phyloP scores from a whole-genome alignment of 2,797 vertebrate genomes.

The Strix occidentalis region DNA sequence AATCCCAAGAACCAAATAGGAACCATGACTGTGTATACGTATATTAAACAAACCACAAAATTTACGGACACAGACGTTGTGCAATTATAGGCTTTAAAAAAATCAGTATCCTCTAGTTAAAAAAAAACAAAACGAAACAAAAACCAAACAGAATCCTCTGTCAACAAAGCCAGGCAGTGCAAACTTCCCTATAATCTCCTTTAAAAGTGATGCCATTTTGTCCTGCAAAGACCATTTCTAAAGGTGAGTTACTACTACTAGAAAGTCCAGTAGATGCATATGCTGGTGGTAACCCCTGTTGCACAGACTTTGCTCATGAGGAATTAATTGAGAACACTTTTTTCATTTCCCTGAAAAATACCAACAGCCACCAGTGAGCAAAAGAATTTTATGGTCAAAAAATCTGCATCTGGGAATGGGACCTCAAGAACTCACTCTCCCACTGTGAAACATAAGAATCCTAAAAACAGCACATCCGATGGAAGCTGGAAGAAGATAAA shows the following conservation, averaged over 20 bases:
- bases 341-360: not conserved
- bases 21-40: not conserved
- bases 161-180: not conserved
- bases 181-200: not conserved
- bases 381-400: not conserved
- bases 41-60: not conserved
- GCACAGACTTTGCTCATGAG: not conserved
- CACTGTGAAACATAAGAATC: not conserved
- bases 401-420: not conserved
- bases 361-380: not conserved
- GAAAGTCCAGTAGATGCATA: not conserved
- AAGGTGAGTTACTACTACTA: not conserved
- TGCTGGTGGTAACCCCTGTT: not conserved
- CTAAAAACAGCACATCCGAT: not conserved
- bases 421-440: not conserved
- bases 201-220: not conserved
- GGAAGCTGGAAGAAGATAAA: not conserved
- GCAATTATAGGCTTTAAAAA: not conserved
- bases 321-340: not conserved
- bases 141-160: not conserved
- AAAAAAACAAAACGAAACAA: not conserved
- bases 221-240: not conserved
- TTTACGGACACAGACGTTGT: not conserved
- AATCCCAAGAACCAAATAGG: not conserved
- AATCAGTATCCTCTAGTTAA: not conserved